phyloP scores from a whole-genome alignment of 2,888 invertebrate species.

The Ctenicera cuprea region DNA sequence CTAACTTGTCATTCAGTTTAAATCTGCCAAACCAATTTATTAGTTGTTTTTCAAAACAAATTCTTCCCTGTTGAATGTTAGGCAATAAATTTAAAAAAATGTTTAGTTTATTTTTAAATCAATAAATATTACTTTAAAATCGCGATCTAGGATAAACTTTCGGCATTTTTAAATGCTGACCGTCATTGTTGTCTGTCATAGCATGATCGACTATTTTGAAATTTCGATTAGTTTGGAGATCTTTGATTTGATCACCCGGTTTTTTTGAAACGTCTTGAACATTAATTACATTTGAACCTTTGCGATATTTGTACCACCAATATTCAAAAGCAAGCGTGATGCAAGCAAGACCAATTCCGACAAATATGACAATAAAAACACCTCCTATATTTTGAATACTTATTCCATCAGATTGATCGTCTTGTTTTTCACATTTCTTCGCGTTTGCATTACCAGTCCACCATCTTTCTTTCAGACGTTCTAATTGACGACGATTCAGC shows the following conservation, averaged over 20 bases:
- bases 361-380: slow-evolving; percentile 97
- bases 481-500: slow-evolving; percentile 93
- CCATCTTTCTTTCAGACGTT: slow-evolving; percentile 96
- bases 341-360: slow-evolving; percentile 94
- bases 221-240: slow-evolving; percentile 1
- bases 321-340: slow-evolving; percentile 95
- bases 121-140: slow-evolving; percentile 32
- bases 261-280: slow-evolving; percentile 75
- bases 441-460: slow-evolving; percentile 92
- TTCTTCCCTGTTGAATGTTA: background rate
- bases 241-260: slow-evolving; percentile 38
- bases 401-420: slow-evolving; percentile 97
- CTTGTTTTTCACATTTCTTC: slow-evolving; percentile 88
- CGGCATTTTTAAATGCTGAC: slow-evolving; percentile 33
- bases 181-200: slow-evolving; percentile 39
- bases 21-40: too few relatives aligned
- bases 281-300: slow-evolving; percentile 76
- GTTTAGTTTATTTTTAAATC: too few relatives aligned
- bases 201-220: slow-evolving; percentile 31
- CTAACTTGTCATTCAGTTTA: too few relatives aligned
- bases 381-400: slow-evolving; percentile 98
- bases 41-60: background rate
- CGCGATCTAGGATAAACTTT: slow-evolving; percentile 47
- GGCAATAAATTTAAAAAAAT: too few relatives aligned
- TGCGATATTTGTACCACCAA: slow-evolving; percentile 92